Evolutionary conservation across 2,113 vertebrate species (phyloP), one percentile per base, ranked within the genome.

Genomic region (Pan troglodytes): DNA sequence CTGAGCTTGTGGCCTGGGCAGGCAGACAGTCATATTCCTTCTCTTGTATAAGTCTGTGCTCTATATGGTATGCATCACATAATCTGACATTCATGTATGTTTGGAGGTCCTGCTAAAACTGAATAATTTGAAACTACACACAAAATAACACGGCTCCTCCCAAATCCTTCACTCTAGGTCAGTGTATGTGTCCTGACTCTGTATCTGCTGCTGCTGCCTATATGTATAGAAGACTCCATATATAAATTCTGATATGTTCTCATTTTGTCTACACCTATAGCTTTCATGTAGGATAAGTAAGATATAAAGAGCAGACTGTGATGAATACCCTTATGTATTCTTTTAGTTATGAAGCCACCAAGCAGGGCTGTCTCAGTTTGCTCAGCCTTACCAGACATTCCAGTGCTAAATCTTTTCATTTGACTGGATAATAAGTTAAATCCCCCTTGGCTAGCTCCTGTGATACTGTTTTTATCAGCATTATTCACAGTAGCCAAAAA

Each of bases 351-450:
- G 50, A 20, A 72, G 17, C 40, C 35, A 84, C 57, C 2, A 30
- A 75, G 48, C 9, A 80, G 35, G 43, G 3, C 38, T 88, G 1
- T 72, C 11, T 68, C 27, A 86, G 18, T 57, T 80, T 13, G 20
- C 17, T 90, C 27, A 90, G 30, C 16, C 16, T 95, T 68, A 80
- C 13, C 10, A 67, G 35, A 87, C 17, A 76, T 64, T 78, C 18
- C 20, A 43, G 43, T 50, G 35, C 7, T 87, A 40, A 90, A 52
- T 57, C 35, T 72, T 93, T 81, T 75, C 22, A 80, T 68, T 61
- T 61, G 25, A 70, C 16, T 84, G 90, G 27, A 80, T 88, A 83
- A 78, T 76, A 80, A 90, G 22, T 32, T 88, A 93, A 95, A 94
- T 20, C 1, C 17, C 6, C 35, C 81, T 55, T 57, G 73, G 14